These are phyloP conservation scores for Gambusia affinis DNA, from an alignment of 2,113 vertebrate genomes.

Conservation along the genomic window DNA sequence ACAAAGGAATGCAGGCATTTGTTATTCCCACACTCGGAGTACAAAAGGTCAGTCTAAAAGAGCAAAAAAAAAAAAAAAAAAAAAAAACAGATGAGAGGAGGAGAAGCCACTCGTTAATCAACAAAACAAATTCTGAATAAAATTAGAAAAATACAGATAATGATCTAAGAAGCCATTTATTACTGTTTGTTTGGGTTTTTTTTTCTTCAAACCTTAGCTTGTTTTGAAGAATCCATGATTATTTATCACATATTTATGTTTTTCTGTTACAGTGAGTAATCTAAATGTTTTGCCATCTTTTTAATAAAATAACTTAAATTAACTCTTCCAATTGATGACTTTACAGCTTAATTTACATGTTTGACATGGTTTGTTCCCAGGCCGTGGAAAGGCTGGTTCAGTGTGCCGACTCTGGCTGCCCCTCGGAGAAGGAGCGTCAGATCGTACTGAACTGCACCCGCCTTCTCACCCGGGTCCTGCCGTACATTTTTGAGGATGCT, in stretches of 20 bases:
- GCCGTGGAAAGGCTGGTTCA: slow-evolving; percentile 94
- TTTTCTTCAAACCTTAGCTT: no score
- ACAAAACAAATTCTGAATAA: not conserved
- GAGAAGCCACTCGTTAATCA: not conserved
- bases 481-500: slow-evolving; percentile 97
- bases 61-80: not conserved
- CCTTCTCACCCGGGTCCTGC: slow-evolving; percentile 92
- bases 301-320: not conserved
- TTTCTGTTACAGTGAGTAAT: not conserved
- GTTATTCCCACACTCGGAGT: slow-evolving; percentile 52
- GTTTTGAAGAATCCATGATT: no score
- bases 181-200: no score
- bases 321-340: not conserved
- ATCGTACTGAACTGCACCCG: slow-evolving; percentile 89
- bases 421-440: slow-evolving; percentile 87
- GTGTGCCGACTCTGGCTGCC: slow-evolving; percentile 87
- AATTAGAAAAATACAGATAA: not conserved
- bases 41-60: not conserved
- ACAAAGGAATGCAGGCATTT: slow-evolving; percentile 60
- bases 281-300: not conserved
- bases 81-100: not conserved
- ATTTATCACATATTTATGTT: not conserved
- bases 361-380: slow-evolving; percentile 65
- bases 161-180: no score
- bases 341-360: not conserved